Conservation (phyloP, 92 coral and sea anemone genomes). For the Porites evermanni region DNA sequence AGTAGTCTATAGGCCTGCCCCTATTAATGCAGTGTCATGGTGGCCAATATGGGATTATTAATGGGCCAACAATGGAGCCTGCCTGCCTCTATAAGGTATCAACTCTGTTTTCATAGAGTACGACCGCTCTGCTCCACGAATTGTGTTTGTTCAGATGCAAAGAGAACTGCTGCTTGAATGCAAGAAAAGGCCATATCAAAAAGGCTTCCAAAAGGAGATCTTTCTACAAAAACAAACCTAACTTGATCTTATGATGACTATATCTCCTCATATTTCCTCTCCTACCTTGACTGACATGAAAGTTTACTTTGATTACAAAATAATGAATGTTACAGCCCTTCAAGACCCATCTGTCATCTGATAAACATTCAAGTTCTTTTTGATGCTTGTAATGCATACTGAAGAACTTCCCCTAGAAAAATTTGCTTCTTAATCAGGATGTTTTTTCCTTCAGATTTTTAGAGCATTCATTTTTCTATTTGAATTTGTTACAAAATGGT, state of each 20-base stretch:
- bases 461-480: slow-evolving; percentile 7
- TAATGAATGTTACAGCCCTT: neutral
- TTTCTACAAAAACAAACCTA: too few species aligned
- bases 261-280: too few species aligned
- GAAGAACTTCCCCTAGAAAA: neutral
- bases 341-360: neutral
- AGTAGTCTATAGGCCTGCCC: neutral
- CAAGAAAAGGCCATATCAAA: too few species aligned
- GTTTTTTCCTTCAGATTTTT: neutral
- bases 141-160: too few species aligned
- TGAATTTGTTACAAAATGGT: slow-evolving; percentile 6
- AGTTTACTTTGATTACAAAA: neutral
- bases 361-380: neutral
- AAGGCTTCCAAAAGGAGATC: too few species aligned
- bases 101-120: too few species aligned
- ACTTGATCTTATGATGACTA: too few species aligned
- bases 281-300: neutral
- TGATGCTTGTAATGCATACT: neutral
- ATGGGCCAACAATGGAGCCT: neutral
- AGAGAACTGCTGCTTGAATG: too few species aligned
- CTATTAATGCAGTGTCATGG: neutral
- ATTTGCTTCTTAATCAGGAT: neutral
- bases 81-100: too few species aligned
- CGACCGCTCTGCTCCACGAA: too few species aligned
- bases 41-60: neutral